A percentile compares a stretch with the other conserved stretches of the same genome.
Conservation (phyloP, 2,113 vertebrate species). For the Acanthochromis polyacanthus region DNA sequence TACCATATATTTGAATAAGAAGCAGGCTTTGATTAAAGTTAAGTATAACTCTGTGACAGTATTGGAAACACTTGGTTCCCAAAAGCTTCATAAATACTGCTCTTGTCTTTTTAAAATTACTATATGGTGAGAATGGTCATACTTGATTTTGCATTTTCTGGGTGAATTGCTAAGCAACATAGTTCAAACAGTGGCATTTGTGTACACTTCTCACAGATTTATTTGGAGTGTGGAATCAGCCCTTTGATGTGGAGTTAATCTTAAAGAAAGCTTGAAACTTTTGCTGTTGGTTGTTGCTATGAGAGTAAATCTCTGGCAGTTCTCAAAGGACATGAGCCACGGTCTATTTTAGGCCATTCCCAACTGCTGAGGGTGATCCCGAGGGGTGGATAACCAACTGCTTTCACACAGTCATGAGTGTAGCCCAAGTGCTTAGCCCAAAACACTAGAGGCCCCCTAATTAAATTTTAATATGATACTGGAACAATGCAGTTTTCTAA, state of each 20-base stretch:
- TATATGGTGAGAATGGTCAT: neutral
- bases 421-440: constrained; percentile 26
- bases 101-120: neutral
- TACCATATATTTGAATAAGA: neutral
- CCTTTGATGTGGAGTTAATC: constrained; percentile 46
- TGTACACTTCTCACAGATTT: constrained; percentile 27
- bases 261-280: constrained; percentile 40
- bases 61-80: neutral
- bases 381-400: constrained; percentile 70
- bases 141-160: neutral
- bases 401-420: constrained; percentile 71
- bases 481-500: constrained; percentile 22
- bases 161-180: constrained; percentile 20
- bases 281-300: constrained; percentile 52
- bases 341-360: constrained; percentile 73
- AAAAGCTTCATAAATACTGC: neutral
- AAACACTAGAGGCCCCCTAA: constrained; percentile 48
- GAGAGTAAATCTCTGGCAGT: constrained; percentile 70
- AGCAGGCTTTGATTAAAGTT: neutral
- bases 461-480: constrained; percentile 50
- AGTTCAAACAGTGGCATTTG: constrained; percentile 28
- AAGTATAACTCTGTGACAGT: neutral
- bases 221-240: constrained; percentile 21
- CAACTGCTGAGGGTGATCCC: constrained; percentile 66
- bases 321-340: constrained; percentile 70